Evolutionary conservation across 2,797 vertebrate genomes (phyloP).

Genomic region (Sebastes minor): DNA sequence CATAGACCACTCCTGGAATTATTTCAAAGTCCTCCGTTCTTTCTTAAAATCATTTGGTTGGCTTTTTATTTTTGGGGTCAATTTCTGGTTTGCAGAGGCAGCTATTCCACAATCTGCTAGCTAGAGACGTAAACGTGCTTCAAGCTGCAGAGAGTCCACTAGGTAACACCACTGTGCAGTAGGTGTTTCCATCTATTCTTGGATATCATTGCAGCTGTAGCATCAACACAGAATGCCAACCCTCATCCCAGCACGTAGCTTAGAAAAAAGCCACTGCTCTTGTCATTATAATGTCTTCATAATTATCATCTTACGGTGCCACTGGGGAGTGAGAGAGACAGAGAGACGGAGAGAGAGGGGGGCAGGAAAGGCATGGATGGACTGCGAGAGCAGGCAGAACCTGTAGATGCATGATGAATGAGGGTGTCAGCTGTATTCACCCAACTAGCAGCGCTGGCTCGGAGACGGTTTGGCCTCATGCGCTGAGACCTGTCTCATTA

Average conservation of each 20-base stretch:
- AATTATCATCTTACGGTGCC: constrained; percentile 39
- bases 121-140: background rate
- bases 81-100: background rate
- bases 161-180: constrained; percentile 7
- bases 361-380: constrained; percentile 4
- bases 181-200: constrained; percentile 40
- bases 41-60: background rate
- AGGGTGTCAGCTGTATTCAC: constrained; percentile 69
- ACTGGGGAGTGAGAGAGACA: background rate
- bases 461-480: constrained; percentile 34
- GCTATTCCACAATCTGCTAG: background rate
- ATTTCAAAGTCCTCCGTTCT: background rate
- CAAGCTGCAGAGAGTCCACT: background rate
- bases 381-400: constrained; percentile 42
- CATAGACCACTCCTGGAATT: background rate
- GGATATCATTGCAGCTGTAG: constrained; percentile 39
- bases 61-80: background rate
- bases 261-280: constrained; percentile 23
- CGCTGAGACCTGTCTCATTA: constrained; percentile 71
- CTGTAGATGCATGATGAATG: constrained; percentile 72
- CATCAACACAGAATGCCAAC: constrained; percentile 6
- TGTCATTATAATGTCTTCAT: constrained; percentile 59
- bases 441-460: constrained; percentile 48
- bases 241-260: constrained; percentile 17
- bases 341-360: background rate